Evolutionary conservation across 2,888 invertebrate genomes (phyloP).

Genomic region (Nectonema munidae): DNA sequence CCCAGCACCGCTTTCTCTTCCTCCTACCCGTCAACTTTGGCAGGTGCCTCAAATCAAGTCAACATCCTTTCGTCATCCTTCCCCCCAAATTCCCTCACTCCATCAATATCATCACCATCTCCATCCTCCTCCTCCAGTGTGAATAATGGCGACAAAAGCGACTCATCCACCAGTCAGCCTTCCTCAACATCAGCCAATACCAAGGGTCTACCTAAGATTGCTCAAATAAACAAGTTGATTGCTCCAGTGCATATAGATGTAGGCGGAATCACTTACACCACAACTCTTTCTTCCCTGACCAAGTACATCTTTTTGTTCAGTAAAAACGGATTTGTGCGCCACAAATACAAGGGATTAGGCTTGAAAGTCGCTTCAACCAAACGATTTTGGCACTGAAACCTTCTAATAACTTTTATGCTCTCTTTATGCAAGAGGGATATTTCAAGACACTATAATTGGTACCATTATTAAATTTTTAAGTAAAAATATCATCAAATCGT

Average conservation of each 20-base stretch:
- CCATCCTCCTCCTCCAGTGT: background rate
- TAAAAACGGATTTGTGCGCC: no score
- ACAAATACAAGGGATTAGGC: no score
- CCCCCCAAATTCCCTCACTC: background rate
- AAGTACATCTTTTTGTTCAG: slow-evolving; percentile 30
- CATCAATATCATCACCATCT: background rate
- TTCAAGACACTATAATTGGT: no score
- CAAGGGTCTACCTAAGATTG: slow-evolving; percentile 63
- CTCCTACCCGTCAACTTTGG: no score
- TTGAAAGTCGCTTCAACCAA: no score
- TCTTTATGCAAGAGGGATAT: no score
- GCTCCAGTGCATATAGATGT: slow-evolving; percentile 91
- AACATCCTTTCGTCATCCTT: background rate
- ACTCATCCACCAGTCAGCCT: background rate
- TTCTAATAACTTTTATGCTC: no score
- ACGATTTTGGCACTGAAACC: no score
- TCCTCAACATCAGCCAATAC: slow-evolving; percentile 29
- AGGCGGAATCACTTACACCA: slow-evolving; percentile 78
- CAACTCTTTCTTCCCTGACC: slow-evolving; percentile 67
- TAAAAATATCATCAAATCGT: no score
- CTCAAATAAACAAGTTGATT: slow-evolving; percentile 56
- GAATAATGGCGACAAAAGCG: background rate
- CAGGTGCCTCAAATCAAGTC: no score
- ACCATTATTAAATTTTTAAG: no score
- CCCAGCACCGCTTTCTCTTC: no score